These are phyloP conservation scores for Petrocephalus zakoni DNA, from an alignment of 2,113 vertebrate genomes.

Conservation along the genomic window DNA sequence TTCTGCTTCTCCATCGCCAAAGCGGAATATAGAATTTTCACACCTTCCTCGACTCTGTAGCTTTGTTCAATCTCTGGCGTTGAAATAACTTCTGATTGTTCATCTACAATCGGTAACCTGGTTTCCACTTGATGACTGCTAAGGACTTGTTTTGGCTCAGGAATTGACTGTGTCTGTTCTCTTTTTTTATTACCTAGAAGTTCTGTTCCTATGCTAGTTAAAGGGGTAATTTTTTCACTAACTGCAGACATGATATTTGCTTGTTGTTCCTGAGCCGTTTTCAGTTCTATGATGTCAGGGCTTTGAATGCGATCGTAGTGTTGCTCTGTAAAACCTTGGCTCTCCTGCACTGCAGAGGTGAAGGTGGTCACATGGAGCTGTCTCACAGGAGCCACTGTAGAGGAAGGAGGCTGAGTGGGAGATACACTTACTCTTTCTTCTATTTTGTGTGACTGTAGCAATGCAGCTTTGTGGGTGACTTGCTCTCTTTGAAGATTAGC, in stretches of 20 bases:
- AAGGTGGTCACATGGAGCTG: slow-evolving; percentile 48
- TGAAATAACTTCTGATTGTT: slow-evolving; percentile 52
- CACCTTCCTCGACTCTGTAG: slow-evolving; percentile 60
- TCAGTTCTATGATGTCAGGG: slow-evolving; percentile 45
- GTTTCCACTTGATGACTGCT: slow-evolving; percentile 47
- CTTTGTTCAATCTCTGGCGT: slow-evolving; percentile 51
- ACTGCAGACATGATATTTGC: slow-evolving; percentile 47
- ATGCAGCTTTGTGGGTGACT: slow-evolving; percentile 51
- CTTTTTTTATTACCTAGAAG: slow-evolving; percentile 26
- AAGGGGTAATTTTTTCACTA: slow-evolving; percentile 48
- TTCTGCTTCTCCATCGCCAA: slow-evolving; percentile 54
- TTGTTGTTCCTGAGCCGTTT: slow-evolving; percentile 39
- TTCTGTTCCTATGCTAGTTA: slow-evolving; percentile 44
- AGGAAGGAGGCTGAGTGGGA: slow-evolving; percentile 32
- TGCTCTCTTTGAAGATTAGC: slow-evolving; percentile 53
- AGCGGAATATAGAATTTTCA: slow-evolving; percentile 61
- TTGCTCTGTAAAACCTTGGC: slow-evolving; percentile 55
- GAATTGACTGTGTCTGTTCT: slow-evolving; percentile 27
- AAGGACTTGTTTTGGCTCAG: slow-evolving; percentile 47
- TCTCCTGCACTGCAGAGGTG: slow-evolving; percentile 58
- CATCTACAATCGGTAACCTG: slow-evolving; percentile 37
- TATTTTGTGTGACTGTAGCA: slow-evolving; percentile 52
- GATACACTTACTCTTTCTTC: slow-evolving; percentile 47
- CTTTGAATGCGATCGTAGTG: slow-evolving; percentile 57
- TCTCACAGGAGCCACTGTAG: slow-evolving; percentile 40